Evolutionary conservation across 2,113 vertebrate genomes (phyloP).

Genomic region (Ancistrus triradiatus): DNA sequence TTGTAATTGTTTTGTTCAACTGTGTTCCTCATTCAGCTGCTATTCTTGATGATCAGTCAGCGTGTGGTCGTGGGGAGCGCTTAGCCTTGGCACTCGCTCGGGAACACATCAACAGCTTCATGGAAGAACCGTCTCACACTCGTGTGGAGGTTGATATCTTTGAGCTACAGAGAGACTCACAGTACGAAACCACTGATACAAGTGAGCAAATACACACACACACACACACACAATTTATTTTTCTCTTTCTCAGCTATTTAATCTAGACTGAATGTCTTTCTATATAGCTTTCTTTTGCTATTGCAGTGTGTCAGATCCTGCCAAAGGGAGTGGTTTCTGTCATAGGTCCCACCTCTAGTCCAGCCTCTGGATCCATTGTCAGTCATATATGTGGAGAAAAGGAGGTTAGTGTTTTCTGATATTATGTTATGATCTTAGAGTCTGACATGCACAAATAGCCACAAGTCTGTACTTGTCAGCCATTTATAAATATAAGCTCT

Average conservation of each 20-base stretch:
- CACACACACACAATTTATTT: too few relatives aligned
- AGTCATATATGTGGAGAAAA: conserved; percentile 92
- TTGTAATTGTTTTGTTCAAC: too few relatives aligned
- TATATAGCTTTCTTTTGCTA: too few relatives aligned
- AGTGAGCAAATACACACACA: too few relatives aligned
- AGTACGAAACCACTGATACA: conserved; percentile 87
- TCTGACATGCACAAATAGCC: too few relatives aligned
- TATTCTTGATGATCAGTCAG: conserved; percentile 79
- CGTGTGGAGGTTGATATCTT: conserved; percentile 86
- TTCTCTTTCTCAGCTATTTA: too few relatives aligned
- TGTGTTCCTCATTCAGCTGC: conserved; percentile 65
- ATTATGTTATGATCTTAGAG: too few relatives aligned
- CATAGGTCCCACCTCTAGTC: conserved; percentile 82
- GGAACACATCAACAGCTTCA: conserved; percentile 83
- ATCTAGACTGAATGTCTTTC: too few relatives aligned
- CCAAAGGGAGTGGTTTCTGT: conserved; percentile 85
- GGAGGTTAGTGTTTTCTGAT: conserved; percentile 82
- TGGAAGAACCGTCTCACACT: conserved; percentile 74
- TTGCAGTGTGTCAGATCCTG: conserved; percentile 86
- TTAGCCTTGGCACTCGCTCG: conserved; percentile 82
- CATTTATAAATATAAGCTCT: conserved; percentile 40
- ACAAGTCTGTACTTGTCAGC: too few relatives aligned
- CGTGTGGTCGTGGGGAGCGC: conserved; percentile 81
- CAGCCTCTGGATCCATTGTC: conserved; percentile 82
- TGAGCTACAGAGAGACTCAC: conserved; percentile 83